Base-by-base conservation (phyloP, 2,797 vertebrate genomes). In the Kryptolebias ocellatus region DNA sequence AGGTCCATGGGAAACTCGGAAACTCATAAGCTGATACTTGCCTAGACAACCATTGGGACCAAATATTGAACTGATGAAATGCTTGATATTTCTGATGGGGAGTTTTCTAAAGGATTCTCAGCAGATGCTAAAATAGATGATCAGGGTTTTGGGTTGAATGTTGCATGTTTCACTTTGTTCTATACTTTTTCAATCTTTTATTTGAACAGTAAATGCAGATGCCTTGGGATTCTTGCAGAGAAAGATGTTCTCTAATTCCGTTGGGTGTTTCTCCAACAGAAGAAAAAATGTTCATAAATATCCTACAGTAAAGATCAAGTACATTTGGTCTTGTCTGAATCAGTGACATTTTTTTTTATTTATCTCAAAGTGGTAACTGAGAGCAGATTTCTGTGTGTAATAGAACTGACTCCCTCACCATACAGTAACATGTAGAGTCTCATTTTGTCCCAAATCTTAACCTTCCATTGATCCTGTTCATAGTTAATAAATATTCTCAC, bases 41-140 rank as follows among this genome's bases (percentile, higher is more conserved):
- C 72, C 67, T 67, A 72, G 74, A 84, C 70, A 84, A 67, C 75
- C 70, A 76, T 72, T 70, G 72, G 68, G 62, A 84, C 83, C 49
- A 80, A 79, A 79, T 71, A 64, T 79, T 86, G 64, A 78, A 78
- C 57, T 56, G 66, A 72, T 75, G 64, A 79, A 81, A 76, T 70
- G 69, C 15, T 46, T 9, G 57, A 45, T 81, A 2, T 80, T 83
- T 78, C 14, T 46, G 52, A 47, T 46, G 31, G 18, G 37, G 34
- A 37, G 34, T 52, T 42, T 31, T 27, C 34, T 31, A 24, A 52
- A 5, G 9, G 66, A 79, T 64, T 76, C 56, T 60, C 28, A 55
- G 67, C 65, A 54, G 53, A 2, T 44, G 58, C 70, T 42, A 17
- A 67, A 46, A 34, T 29, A 42, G 4, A 62, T 24, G 47, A 60